These are phyloP conservation scores for Atherinosoma microstoma DNA, from an alignment of 2,797 vertebrate species.

Conservation along the genomic window DNA sequence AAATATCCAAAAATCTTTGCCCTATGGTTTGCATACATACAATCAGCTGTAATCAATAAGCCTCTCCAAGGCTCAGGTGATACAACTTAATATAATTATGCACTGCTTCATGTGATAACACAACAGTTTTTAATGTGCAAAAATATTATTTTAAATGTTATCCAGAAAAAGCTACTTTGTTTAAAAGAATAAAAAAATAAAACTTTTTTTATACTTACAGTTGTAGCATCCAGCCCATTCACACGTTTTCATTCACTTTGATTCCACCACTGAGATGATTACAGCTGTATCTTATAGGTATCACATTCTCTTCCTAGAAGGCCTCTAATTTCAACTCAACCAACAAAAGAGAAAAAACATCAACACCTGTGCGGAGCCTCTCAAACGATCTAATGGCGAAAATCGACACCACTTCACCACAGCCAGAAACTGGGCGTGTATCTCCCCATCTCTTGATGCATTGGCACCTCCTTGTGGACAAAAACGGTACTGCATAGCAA, in stretches of 20 bases:
- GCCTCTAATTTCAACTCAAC: neutral
- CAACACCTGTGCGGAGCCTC: neutral
- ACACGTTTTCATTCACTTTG: neutral
- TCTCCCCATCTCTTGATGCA: neutral
- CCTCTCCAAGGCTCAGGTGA: constrained; percentile 4
- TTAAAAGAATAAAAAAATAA: neutral
- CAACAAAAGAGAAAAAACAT: neutral
- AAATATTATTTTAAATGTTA: neutral
- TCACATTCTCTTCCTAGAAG: too few relatives aligned
- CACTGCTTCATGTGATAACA: neutral
- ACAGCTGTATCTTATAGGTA: too few relatives aligned
- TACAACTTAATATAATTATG: neutral
- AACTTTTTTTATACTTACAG: neutral
- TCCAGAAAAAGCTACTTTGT: neutral
- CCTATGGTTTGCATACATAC: too few relatives aligned
- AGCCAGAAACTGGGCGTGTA: neutral
- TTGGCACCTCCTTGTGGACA: constrained; percentile 17
- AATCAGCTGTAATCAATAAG: neutral
- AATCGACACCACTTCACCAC: neutral
- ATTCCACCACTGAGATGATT: too few relatives aligned
- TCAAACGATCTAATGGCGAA: too few relatives aligned
- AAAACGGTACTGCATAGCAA: neutral
- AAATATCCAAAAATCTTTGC: too few relatives aligned
- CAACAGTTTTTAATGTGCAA: neutral
- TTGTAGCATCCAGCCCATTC: neutral